Evolutionary conservation across 2,113 vertebrate species (phyloP).

Genomic region (Panthera leo): DNA sequence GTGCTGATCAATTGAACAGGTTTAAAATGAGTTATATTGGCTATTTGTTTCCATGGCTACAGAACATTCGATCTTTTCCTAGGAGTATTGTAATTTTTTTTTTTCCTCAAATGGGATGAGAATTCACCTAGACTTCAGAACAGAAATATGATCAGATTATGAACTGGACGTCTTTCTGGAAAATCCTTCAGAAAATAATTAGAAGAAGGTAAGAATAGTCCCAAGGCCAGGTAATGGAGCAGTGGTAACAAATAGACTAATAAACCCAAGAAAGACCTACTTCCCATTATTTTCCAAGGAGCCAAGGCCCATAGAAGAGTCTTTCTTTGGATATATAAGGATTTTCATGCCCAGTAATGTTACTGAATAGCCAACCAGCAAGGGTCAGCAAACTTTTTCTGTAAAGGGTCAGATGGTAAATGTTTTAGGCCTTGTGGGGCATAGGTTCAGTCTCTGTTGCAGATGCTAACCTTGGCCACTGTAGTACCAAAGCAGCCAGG

Average conservation of each 20-base stretch:
- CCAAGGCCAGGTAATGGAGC: background rate
- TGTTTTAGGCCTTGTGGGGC: background rate
- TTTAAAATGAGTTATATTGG: background rate
- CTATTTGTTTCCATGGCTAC: background rate
- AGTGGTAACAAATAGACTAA: background rate
- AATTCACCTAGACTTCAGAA: conserved; percentile 19
- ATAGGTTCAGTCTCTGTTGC: background rate
- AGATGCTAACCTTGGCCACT: background rate
- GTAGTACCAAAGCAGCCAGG: background rate
- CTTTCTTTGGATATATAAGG: background rate
- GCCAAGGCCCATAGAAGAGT: background rate
- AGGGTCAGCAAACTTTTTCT: background rate
- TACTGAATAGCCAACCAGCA: background rate
- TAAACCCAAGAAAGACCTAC: background rate
- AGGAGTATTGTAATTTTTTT: background rate
- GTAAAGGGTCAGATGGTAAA: background rate
- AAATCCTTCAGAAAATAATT: background rate
- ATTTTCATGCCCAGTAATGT: background rate
- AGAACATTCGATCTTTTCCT: background rate
- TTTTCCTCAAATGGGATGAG: background rate
- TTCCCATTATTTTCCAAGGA: background rate
- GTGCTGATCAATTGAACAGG: background rate
- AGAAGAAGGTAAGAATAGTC: background rate
- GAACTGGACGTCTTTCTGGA: background rate
- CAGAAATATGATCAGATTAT: background rate